Evolutionary conservation across 2,888 invertebrate genomes (phyloP).

Genomic region (Calliphora vomitoria): DNA sequence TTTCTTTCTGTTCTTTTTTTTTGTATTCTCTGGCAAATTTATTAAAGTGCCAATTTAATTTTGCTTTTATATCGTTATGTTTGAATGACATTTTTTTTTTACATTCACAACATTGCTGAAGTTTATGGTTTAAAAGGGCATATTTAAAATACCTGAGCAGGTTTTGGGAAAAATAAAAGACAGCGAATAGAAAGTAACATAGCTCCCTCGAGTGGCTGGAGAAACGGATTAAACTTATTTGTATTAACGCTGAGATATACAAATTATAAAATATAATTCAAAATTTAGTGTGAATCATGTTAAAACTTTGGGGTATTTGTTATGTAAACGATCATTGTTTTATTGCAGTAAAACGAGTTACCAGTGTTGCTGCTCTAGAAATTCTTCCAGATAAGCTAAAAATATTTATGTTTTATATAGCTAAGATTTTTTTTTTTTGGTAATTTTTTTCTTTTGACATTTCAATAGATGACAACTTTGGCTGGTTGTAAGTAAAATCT

Average conservation of each 20-base stretch:
- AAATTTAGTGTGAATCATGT: too few species aligned
- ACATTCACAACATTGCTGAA: constrained; percentile 14
- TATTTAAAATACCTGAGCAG: constrained; percentile 24
- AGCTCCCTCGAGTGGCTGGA: neutral
- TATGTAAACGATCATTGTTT: too few species aligned
- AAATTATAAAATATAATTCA: too few species aligned
- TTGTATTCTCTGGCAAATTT: neutral
- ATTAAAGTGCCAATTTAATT: constrained; percentile 19
- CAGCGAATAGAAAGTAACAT: neutral
- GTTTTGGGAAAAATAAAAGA: neutral
- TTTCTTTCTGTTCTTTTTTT: too few species aligned
- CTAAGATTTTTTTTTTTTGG: neutral
- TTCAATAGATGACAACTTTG: constrained; percentile 22
- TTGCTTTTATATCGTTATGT: neutral
- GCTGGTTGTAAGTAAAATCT: neutral
- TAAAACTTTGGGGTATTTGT: too few species aligned
- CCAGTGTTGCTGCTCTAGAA: neutral
- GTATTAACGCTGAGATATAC: too few species aligned
- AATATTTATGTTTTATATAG: constrained; percentile 5
- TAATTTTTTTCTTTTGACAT: constrained; percentile 30
- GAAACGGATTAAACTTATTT: too few species aligned
- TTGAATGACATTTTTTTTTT: neutral
- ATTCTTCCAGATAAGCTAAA: constrained; percentile 9
- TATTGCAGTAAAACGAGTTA: neutral
- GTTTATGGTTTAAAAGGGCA: constrained; percentile 42